Base-by-base conservation (phyloP, 2,888 invertebrate species). In the Drosophila maculinotata region DNA sequence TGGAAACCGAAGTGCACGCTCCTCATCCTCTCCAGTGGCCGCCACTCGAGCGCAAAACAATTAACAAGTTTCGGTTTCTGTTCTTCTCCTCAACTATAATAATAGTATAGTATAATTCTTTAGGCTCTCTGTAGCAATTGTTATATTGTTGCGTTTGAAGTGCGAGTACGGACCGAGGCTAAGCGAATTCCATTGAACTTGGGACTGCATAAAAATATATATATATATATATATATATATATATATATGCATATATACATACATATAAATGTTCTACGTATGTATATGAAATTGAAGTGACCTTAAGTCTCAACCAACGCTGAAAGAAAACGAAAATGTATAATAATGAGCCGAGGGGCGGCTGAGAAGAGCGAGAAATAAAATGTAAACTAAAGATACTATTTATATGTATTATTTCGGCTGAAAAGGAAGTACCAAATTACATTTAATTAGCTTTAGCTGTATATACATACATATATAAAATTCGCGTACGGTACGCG, bases 391-490 rank as follows among this genome's bases (percentile, higher is more conserved):
- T 77, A 88, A 82, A 86, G 87, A 86, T 83, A 79, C 82, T 88
- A 86, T 88, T 88, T 86, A 87, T 83, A 88, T 81, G 88, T 88
- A 82, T 82, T 82, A 86, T 86, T 90, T 87, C 73, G 82, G 83
- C 84, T 90, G 90, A 90, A 89, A 89, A 90, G 90, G 90, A 90
- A 90, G 89, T 90, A 81, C 88, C 86, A 90, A 90, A 90, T 90
- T 90, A 90, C 90, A 90, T 90, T 90, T 90, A 90, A 90, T 90
- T 90, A 87, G 87, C 76, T 80, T 90, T 87, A 87, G 86, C 77
- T 76, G 54, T 20, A 36, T 6, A 25, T 54, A 23, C 10, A 73
- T 52, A 73, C 57, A 67, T 65, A 69, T 52, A 73, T 68, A 60
- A 87, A 86, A 82, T 86, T 87, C 88, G 79, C 81, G 88, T 86